Conservation (phyloP, 2,113 vertebrate genomes). For the Menidia beryllina region DNA sequence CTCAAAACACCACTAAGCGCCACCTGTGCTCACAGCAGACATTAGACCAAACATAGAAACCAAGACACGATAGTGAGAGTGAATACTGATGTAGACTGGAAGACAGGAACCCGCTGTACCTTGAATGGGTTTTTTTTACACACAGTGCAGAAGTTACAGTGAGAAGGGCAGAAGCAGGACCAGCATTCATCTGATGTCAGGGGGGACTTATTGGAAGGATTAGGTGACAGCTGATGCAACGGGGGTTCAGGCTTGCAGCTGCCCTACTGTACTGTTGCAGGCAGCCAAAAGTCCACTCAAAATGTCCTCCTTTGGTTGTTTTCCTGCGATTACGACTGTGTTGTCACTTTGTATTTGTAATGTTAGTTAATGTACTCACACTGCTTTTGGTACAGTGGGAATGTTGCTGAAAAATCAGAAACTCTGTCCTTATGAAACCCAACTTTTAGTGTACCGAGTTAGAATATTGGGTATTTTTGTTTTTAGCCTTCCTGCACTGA, state of each 20-base stretch:
- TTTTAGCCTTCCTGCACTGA: no score
- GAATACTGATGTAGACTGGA: no score
- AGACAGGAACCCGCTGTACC: neutral
- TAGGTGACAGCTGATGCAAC: slow-evolving; percentile 57
- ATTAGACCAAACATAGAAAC: slow-evolving; percentile 17
- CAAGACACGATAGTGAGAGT: neutral
- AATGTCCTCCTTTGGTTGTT: neutral
- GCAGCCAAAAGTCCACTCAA: slow-evolving; percentile 1
- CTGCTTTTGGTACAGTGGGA: neutral
- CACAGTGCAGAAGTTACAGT: neutral
- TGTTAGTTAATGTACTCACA: neutral
- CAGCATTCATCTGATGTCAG: slow-evolving; percentile 30
- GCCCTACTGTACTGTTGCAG: slow-evolving; percentile 17
- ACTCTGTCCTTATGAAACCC: neutral
- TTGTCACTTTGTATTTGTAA: neutral
- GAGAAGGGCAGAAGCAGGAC: slow-evolving; percentile 25
- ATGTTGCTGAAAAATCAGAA: neutral
- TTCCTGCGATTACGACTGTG: neutral
- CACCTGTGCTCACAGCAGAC: neutral
- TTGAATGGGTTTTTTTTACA: slow-evolving; percentile 24
- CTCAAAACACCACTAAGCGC: neutral
- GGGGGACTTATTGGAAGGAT: slow-evolving; percentile 12
- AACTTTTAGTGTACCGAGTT: neutral
- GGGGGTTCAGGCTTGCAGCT: slow-evolving; percentile 5
- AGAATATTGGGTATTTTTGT: no score